A percentile compares a stretch with the other conserved stretches of the same genome.
Evolutionary conservation across 2,113 vertebrate genomes (phyloP).

Genomic region (Aspidoscelis tigris): DNA sequence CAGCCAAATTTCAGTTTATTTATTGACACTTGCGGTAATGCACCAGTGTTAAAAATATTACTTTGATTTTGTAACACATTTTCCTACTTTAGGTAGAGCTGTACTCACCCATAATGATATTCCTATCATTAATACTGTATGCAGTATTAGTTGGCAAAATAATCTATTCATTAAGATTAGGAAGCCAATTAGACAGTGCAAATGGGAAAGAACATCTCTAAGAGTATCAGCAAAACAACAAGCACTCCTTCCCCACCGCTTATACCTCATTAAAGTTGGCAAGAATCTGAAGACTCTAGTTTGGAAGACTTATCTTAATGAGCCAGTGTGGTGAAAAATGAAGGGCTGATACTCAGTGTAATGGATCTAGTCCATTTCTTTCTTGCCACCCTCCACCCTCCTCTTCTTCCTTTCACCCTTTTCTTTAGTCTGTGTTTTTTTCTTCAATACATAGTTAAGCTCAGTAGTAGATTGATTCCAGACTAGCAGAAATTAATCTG

Average conservation of each 20-base stretch:
- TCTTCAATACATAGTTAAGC: too few relatives aligned
- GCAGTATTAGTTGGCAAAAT: background rate
- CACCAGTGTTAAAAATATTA: background rate
- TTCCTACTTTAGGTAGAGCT: background rate
- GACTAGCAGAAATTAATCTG: too few relatives aligned
- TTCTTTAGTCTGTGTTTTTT: too few relatives aligned
- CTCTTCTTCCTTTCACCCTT: background rate
- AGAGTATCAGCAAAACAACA: background rate
- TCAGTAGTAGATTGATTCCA: too few relatives aligned
- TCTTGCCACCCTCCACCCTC: background rate
- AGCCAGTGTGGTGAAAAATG: background rate
- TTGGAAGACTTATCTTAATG: background rate
- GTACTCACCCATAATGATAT: background rate
- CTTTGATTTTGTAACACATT: background rate
- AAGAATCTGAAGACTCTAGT: background rate
- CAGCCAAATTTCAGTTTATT: background rate
- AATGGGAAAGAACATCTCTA: background rate
- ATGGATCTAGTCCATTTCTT: background rate
- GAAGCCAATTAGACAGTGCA: too few relatives aligned
- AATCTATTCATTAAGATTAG: background rate
- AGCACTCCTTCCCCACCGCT: too few relatives aligned
- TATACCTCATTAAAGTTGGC: background rate
- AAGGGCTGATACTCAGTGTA: background rate
- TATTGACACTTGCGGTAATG: background rate
- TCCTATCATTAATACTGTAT: too few relatives aligned